Percentiles rank a stretch among this genome's conserved stretches.
These are phyloP conservation scores for Bambusicola thoracicus DNA, from an alignment of 2,113 vertebrate species.

Conservation along the genomic window DNA sequence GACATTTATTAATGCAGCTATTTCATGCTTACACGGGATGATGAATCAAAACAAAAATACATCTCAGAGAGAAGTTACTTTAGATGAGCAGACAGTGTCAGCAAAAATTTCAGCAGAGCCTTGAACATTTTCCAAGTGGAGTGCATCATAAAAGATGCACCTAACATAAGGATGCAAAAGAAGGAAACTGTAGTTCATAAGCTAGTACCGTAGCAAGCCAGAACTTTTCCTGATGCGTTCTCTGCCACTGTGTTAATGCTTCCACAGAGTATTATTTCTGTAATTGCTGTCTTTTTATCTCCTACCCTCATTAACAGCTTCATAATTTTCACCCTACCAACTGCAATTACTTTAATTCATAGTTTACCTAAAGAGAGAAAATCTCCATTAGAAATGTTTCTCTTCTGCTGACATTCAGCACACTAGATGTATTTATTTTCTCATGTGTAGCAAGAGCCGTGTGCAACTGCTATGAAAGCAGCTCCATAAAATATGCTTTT, in stretches of 20 bases:
- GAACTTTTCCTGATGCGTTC: not conserved
- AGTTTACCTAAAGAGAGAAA: not conserved
- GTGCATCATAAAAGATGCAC: not conserved
- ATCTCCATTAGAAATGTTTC: not conserved
- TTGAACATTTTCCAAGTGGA: not conserved
- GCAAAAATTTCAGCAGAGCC: constrained; percentile 22
- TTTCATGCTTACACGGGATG: not conserved
- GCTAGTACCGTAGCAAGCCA: not conserved
- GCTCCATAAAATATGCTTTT: not conserved
- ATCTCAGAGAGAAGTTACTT: not conserved
- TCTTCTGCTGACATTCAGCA: not conserved
- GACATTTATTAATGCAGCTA: constrained; percentile 6
- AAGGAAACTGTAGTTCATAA: not conserved
- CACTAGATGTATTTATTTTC: not conserved
- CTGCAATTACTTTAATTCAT: not conserved
- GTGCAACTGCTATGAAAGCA: not conserved
- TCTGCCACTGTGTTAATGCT: not conserved
- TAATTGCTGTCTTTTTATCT: not conserved
- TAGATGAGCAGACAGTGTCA: not conserved
- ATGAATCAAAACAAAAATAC: constrained; percentile 6
- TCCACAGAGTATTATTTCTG: not conserved
- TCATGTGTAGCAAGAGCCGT: not conserved
- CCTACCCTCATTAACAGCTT: not conserved
- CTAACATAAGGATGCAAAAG: not conserved
- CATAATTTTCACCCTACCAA: not conserved